Conservation (phyloP, 2,113 vertebrate species). For the Pachyramphus minor region DNA sequence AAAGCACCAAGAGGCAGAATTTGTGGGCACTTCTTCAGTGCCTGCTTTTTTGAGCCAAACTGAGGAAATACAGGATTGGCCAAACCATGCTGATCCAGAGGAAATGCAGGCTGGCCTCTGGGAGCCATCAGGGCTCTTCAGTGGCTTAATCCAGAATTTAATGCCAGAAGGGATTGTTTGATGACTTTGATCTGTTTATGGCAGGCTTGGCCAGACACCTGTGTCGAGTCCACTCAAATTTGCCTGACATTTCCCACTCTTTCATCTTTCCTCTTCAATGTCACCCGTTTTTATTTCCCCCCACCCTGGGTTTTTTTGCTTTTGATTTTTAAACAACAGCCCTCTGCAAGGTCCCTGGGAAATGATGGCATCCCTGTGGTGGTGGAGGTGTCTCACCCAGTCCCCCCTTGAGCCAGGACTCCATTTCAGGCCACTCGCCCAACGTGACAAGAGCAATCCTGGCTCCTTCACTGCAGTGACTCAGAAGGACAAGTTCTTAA, state of each 20-base stretch:
- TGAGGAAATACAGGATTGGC: not conserved
- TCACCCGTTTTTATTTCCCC: accelerated
- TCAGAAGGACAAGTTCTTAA: slow-evolving; percentile 39
- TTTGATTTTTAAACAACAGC: not conserved
- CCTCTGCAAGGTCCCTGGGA: not conserved
- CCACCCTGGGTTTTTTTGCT: not conserved
- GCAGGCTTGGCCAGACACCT: not conserved
- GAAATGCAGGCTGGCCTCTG: not conserved
- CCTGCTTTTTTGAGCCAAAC: not conserved
- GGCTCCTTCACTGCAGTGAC: slow-evolving; percentile 4
- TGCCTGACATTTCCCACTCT: not conserved
- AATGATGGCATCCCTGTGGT: accelerated
- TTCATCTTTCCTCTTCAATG: not conserved
- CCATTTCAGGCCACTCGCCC: not conserved
- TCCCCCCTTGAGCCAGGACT: not conserved
- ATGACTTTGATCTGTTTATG: not conserved
- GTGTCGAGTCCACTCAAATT: not conserved
- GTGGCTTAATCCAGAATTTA: not conserved
- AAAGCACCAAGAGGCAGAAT: not conserved
- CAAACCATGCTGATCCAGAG: accelerated
- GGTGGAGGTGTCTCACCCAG: not conserved
- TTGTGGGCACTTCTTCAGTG: accelerated
- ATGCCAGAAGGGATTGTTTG: not conserved
- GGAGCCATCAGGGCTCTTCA: not conserved
- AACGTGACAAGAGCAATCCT: slow-evolving; percentile 13